Base-by-base conservation (phyloP, 2,113 vertebrate species). In the Atlantisia rogersi region DNA sequence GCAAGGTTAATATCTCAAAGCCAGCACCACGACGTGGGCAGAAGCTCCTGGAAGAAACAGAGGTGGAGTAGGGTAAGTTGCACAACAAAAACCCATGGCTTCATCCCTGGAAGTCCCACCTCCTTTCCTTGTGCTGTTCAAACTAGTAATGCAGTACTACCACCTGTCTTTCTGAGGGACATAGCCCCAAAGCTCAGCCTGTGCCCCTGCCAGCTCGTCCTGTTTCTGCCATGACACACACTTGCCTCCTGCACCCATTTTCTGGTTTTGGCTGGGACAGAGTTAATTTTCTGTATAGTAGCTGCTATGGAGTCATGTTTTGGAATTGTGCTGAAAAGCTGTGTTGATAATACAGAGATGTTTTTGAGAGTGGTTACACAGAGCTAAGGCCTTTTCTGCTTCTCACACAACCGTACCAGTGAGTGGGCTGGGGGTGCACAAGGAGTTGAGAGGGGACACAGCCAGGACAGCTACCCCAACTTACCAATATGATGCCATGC, bases 21-120 rank as follows among this genome's bases (percentile, higher is more conserved):
- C 7, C 1, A 1, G 44, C 39, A 62, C 3, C 35, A 6, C 6
- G 4, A 4, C 4, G 0, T 1, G 5, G 22, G 14, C 25, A 92
- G 63, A 81, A 48, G 14, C 32, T 74, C 55, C 28, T 42, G 29
- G 25, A 52, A 77, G n/a, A 84, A 86, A 60, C 12, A 76, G 42
- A 55, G 3, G 5, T 32, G 37, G 7, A 7, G 22, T 35, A 42
- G 70, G 4, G 21, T 56, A 74, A 52, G 10, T 31, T 87, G 32
- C 22, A 84, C 48, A 70, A 40, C 32, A 55, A 62, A 52, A 90
- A 19, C 15, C 46, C 5, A 22, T 16, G n/a, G 25, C 24, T 85
- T 87, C 28, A 19, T 40, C 12, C 8, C 15, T 73, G 24, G 5
- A 8, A 73, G 11, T 20, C 28, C 18, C 42, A 40, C 20, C 14